Conservation (phyloP, 2,888 invertebrate species). For the Dioctria rufipes region DNA sequence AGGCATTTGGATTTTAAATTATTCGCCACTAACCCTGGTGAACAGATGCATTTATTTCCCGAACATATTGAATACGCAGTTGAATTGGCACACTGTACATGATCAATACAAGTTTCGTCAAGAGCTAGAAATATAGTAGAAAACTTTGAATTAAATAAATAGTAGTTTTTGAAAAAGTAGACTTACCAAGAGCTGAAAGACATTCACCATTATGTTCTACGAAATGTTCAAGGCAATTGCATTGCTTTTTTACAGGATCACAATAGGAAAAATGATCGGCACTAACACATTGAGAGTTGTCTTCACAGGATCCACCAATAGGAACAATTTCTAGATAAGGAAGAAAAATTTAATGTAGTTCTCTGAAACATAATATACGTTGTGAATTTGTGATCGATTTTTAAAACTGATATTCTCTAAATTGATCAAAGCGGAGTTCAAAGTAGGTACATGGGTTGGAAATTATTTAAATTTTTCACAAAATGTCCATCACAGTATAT, state of each 20-base stretch:
- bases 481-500: no score
- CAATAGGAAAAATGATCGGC: constrained; percentile 64
- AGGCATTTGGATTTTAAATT: constrained; percentile 59
- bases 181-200: constrained; percentile 64
- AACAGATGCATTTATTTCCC: constrained; percentile 61
- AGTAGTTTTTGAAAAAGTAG: neutral
- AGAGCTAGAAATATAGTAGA: constrained; percentile 48
- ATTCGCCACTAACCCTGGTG: constrained; percentile 57
- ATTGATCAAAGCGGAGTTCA: no score
- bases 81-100: constrained; percentile 62
- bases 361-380: neutral
- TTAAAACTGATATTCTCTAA: no score
- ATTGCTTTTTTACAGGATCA: constrained; percentile 59
- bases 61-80: constrained; percentile 58
- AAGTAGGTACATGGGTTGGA: no score
- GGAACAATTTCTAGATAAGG: constrained; percentile 61
- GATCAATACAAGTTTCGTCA: constrained; percentile 51
- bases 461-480: no score
- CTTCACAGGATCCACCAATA: constrained; percentile 64
- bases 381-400: no score
- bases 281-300: constrained; percentile 64
- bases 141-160: neutral
- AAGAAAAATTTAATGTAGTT: constrained; percentile 52
- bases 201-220: constrained; percentile 62
- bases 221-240: constrained; percentile 64